phyloP scores from a whole-genome alignment of 2,888 invertebrate species.

The Lepidochitona cinerea region DNA sequence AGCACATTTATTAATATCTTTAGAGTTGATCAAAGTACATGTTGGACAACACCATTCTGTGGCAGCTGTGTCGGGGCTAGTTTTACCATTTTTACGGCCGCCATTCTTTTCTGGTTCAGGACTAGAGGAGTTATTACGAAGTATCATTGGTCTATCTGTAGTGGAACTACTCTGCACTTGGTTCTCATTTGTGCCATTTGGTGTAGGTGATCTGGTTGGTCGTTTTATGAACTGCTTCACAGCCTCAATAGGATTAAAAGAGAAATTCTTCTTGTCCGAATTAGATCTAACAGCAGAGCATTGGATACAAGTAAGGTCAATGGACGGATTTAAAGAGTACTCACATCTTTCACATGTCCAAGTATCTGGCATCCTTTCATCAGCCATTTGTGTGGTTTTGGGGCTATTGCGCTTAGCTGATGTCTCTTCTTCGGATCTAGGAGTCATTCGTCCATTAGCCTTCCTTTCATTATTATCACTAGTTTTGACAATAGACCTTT shows the following conservation, averaged over 20 bases:
- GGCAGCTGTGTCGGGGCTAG: background rate
- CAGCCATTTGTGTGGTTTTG: background rate
- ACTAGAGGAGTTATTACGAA: background rate
- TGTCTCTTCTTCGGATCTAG: background rate
- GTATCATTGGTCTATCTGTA: background rate
- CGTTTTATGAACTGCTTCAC: background rate
- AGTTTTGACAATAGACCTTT: too few relatives aligned
- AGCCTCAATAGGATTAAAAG: background rate
- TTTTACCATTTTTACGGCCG: background rate
- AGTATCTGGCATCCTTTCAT: background rate
- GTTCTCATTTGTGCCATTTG: background rate
- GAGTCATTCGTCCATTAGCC: too few relatives aligned
- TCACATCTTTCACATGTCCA: constrained; percentile 72
- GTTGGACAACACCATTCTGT: constrained; percentile 87
- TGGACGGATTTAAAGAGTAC: background rate
- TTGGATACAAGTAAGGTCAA: background rate
- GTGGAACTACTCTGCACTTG: background rate
- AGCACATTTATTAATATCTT: constrained; percentile 76
- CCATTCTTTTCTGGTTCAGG: background rate
- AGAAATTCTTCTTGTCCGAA: background rate
- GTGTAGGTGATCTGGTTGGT: background rate
- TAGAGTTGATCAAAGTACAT: constrained; percentile 76
- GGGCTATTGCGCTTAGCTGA: background rate
- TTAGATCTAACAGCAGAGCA: background rate
- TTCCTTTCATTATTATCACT: background rate